phyloP scores from a whole-genome alignment of 2,797 vertebrate species.

The Myiothlypis chrysogaster region DNA sequence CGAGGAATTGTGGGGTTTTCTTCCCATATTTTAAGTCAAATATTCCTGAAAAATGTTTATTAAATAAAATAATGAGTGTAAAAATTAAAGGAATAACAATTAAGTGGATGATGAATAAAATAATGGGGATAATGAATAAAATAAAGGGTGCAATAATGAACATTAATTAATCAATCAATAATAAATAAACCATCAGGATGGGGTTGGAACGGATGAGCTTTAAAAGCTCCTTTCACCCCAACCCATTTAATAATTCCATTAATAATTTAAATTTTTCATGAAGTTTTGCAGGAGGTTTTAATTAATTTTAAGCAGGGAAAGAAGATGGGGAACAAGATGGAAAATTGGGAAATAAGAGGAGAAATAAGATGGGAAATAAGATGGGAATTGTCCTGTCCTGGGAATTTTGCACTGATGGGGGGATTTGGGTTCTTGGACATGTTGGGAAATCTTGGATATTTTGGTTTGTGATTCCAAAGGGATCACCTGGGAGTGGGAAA shows the following conservation, averaged over 20 bases:
- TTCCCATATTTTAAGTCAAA: background rate
- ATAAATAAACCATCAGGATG: background rate
- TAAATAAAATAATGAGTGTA: background rate
- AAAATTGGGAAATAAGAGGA: too few relatives aligned
- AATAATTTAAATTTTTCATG: background rate
- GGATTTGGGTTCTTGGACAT: background rate
- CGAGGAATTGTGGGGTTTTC: background rate
- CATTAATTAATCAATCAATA: background rate
- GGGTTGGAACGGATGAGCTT: background rate
- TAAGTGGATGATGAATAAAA: background rate
- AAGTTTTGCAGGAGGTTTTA: background rate
- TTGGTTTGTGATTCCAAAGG: background rate
- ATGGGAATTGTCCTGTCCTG: background rate
- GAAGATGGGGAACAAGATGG: background rate
- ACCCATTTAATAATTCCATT: background rate
- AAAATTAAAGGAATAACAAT: background rate
- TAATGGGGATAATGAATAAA: background rate
- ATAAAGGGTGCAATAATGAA: background rate
- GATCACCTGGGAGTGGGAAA: background rate
- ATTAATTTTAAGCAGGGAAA: background rate
- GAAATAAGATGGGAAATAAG: background rate
- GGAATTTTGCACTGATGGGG: background rate
- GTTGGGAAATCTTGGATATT: background rate
- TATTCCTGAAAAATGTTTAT: background rate
- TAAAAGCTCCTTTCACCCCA: background rate